Evolutionary conservation across 1,140 invertebrate species (phyloP).

Genomic region (Coptotermes formosanus): DNA sequence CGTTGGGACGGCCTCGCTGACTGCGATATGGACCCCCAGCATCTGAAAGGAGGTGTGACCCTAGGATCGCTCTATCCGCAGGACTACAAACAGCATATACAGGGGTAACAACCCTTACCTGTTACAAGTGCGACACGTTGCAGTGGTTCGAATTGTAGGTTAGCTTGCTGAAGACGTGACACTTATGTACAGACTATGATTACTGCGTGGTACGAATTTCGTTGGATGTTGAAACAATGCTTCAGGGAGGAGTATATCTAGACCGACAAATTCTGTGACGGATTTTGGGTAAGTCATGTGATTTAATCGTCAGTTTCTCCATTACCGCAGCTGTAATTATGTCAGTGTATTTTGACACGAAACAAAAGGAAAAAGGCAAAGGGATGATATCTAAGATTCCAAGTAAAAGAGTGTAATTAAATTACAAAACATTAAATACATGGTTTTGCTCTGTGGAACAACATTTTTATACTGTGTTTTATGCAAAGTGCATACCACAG

Average conservation of each 20-base stretch:
- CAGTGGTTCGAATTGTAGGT: too few relatives aligned
- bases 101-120: too few relatives aligned
- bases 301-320: background rate
- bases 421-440: too few relatives aligned
- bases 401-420: too few relatives aligned
- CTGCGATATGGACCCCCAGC: background rate
- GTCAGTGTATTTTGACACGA: background rate
- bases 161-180: too few relatives aligned
- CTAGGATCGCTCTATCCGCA: too few relatives aligned
- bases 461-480: too few relatives aligned
- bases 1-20: background rate
- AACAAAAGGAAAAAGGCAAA: too few relatives aligned
- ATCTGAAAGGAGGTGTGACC: conserved; percentile 14
- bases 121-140: background rate
- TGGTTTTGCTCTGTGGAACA: too few relatives aligned
- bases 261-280: background rate
- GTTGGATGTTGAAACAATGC: background rate
- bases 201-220: background rate
- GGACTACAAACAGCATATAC: too few relatives aligned
- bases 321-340: background rate
- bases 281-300: background rate
- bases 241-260: background rate
- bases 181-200: background rate
- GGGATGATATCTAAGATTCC: too few relatives aligned
- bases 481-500: too few relatives aligned